phyloP scores from a whole-genome alignment of 2,888 invertebrate species.

The Dioctria linearis region DNA sequence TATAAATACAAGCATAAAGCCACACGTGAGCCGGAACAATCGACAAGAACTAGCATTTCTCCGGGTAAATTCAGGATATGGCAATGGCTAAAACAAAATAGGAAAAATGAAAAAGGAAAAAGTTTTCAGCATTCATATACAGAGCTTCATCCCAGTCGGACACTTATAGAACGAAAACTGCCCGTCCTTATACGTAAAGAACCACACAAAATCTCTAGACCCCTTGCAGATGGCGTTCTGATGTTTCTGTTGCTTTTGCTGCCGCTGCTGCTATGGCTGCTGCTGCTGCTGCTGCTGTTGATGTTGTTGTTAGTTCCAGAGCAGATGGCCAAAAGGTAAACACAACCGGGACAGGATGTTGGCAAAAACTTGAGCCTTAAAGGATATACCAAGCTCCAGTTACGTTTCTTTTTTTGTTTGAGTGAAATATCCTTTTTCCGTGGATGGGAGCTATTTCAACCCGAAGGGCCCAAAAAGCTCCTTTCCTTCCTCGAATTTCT shows the following conservation, averaged over 20 bases:
- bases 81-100: constrained; percentile 50
- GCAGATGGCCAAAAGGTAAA: constrained; percentile 52
- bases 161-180: constrained; percentile 46
- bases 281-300: background rate
- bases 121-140: constrained; percentile 3
- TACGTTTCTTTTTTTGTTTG: constrained; percentile 43
- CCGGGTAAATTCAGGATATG: constrained; percentile 34
- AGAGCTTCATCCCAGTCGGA: constrained; percentile 31
- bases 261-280: too few relatives aligned
- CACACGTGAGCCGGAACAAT: constrained; percentile 31
- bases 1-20: too few relatives aligned
- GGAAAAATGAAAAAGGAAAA: constrained; percentile 30
- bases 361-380: constrained; percentile 51
- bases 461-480: constrained; percentile 18
- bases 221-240: constrained; percentile 24
- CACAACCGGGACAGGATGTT: constrained; percentile 51
- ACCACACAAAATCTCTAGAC: constrained; percentile 37
- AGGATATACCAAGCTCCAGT: constrained; percentile 38
- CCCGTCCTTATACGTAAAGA: constrained; percentile 36
- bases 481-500: constrained; percentile 44
- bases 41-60: constrained; percentile 47
- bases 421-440: constrained; percentile 44
- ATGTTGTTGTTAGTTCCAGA: background rate
- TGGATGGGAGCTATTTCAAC: constrained; percentile 19
- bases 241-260: too few relatives aligned